Evolutionary conservation across 2,797 vertebrate genomes (phyloP).

Genomic region (Gouania willdenowi): DNA sequence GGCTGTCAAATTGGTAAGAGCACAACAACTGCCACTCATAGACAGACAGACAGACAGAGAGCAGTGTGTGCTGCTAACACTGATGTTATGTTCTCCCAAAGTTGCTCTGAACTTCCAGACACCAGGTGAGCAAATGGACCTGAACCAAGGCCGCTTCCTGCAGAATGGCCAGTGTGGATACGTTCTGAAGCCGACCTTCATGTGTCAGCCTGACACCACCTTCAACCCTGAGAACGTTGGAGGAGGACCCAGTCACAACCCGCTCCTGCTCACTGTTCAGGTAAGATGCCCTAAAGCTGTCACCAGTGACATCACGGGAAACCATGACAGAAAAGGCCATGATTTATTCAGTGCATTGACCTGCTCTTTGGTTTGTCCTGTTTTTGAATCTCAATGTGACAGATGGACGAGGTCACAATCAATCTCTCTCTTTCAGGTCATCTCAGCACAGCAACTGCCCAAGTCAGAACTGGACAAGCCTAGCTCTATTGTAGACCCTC

Average conservation of each 20-base stretch:
- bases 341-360: too few species aligned
- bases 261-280: conserved; percentile 74
- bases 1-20: conserved; percentile 95
- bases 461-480: conserved; percentile 87
- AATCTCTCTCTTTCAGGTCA: too few species aligned
- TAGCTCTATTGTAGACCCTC: conserved; percentile 91
- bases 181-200: conserved; percentile 82
- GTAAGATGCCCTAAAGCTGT: conserved; percentile 69
- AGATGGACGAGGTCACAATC: too few species aligned
- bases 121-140: conserved; percentile 87
- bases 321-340: too few species aligned
- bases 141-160: conserved; percentile 87
- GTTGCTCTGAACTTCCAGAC: conserved; percentile 97
- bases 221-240: conserved; percentile 81
- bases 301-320: too few species aligned
- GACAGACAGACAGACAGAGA: too few species aligned
- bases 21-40: too few species aligned
- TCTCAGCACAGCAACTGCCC: conserved; percentile 94
- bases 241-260: conserved; percentile 66
- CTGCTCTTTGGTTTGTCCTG: too few species aligned
- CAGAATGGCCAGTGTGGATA: conserved; percentile 85
- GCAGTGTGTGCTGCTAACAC: not conserved
- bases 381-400: too few species aligned
- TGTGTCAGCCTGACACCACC: conserved; percentile 62
- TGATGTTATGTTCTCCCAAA: conserved; percentile 35